Base-by-base conservation (phyloP, 2,113 vertebrate genomes). In the Hippocampus guttulatus region DNA sequence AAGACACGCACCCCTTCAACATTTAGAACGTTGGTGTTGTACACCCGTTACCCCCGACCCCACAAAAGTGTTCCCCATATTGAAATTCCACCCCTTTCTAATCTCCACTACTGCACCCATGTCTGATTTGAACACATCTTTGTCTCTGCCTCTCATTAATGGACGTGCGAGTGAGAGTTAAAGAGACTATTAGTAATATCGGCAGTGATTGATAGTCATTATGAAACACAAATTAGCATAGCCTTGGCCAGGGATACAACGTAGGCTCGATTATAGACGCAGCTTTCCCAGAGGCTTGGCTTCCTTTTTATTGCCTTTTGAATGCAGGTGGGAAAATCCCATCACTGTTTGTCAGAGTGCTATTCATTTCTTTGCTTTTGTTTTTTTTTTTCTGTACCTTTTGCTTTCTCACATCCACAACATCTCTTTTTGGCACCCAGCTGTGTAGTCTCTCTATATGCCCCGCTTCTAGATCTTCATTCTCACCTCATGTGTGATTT, bases 101-200 rank as follows among this genome's bases (percentile, higher is more conserved):
- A 54, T 23, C 52, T 23, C 52, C 21, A 54, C 21, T n/a, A 23
- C 8, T 3, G 2, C 52, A n/a, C n/a, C 57, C 15, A 16, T 18
- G 15, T 25, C 12, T 8, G 16, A 61, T 61, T 18, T 61, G 16
- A 18, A 15, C 2, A 20, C 6, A 61, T 8, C 18, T 33, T 69
- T 79, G 76, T 27, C 79, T 71, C 33, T 70, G 76, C 71, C 65
- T 74, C 64, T 85, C 85, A 89, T 81, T 87, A 85, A 90, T 87
- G 79, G 74, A 81, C 66, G 70, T 62, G 63, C 12, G 73, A 83
- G 83, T 79, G 79, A 79, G 84, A 81, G 84, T 87, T 85, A 89
- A 88, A 43, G 75, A 84, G 87, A 84, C 78, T 85, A 89, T 88
- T 86, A 90, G 71, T 85, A 87, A 85, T 85, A 88, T 86, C 76